These are phyloP conservation scores for Pluvianellus socialis DNA, from an alignment of 2,113 vertebrate species.

Conservation along the genomic window DNA sequence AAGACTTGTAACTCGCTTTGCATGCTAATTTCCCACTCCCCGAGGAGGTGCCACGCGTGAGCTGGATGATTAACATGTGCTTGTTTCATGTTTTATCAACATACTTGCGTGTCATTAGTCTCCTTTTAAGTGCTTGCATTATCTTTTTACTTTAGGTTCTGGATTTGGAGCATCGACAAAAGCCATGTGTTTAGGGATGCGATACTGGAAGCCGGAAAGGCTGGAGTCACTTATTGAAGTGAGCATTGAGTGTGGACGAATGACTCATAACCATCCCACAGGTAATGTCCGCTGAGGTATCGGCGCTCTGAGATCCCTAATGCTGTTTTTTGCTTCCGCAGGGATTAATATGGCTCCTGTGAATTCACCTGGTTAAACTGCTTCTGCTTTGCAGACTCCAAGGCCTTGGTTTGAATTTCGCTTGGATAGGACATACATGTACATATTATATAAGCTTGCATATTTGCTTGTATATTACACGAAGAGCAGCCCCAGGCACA, in stretches of 20 bases:
- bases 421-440: not conserved
- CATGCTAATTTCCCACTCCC: not conserved
- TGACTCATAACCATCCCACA: conserved; percentile 98
- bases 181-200: conserved; percentile 96
- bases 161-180: conserved; percentile 95
- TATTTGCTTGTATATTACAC: not conserved
- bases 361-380: not conserved
- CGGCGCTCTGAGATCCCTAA: not conserved
- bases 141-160: conserved; percentile 77
- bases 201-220: conserved; percentile 91
- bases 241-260: conserved; percentile 91
- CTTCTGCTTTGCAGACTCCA: not conserved
- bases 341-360: not conserved
- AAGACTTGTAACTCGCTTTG: not conserved
- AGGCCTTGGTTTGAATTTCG: not conserved
- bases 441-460: not conserved
- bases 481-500: not conserved
- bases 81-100: not conserved
- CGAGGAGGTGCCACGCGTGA: not conserved
- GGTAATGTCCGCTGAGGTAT: conserved; percentile 63
- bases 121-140: not conserved
- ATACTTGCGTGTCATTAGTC: not conserved
- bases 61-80: not conserved
- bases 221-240: conserved; percentile 90
- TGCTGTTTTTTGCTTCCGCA: not conserved